phyloP scores from a whole-genome alignment of 2,113 vertebrate genomes.

The Scartelaos histophorus region DNA sequence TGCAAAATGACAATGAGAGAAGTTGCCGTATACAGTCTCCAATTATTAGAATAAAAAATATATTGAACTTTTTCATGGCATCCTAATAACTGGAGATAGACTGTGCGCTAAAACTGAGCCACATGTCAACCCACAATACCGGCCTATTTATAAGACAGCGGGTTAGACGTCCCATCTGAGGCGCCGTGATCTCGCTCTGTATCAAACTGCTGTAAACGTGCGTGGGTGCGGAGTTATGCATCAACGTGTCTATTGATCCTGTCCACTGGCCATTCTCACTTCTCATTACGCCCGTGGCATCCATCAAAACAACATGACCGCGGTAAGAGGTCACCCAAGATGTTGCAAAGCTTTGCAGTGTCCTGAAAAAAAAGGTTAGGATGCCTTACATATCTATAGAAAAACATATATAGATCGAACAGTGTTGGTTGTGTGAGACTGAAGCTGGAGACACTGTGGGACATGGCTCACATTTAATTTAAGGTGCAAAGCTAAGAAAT shows the following conservation, averaged over 20 bases:
- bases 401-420: not conserved
- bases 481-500: not conserved
- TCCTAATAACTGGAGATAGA: no score
- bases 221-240: slow-evolving; percentile 23
- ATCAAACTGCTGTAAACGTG: not conserved
- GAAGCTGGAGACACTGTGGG: slow-evolving; percentile 9
- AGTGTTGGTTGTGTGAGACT: slow-evolving; percentile 8
- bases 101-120: no score
- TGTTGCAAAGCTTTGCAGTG: not conserved
- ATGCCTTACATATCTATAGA: not conserved
- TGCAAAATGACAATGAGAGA: no score
- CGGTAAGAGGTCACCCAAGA: slow-evolving; percentile 14
- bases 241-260: slow-evolving; percentile 33
- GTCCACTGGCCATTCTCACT: slow-evolving; percentile 47
- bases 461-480: not conserved
- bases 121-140: no score
- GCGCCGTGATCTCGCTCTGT: not conserved
- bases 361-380: not conserved
- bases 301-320: slow-evolving; percentile 35
- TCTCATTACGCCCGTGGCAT: slow-evolving; percentile 47
- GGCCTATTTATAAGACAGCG: no score
- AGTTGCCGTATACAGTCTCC: no score
- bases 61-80: no score
- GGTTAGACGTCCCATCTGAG: no score
- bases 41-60: no score